Conservation (phyloP, 2,888 invertebrate genomes). For the Eristalinus aeneus region DNA sequence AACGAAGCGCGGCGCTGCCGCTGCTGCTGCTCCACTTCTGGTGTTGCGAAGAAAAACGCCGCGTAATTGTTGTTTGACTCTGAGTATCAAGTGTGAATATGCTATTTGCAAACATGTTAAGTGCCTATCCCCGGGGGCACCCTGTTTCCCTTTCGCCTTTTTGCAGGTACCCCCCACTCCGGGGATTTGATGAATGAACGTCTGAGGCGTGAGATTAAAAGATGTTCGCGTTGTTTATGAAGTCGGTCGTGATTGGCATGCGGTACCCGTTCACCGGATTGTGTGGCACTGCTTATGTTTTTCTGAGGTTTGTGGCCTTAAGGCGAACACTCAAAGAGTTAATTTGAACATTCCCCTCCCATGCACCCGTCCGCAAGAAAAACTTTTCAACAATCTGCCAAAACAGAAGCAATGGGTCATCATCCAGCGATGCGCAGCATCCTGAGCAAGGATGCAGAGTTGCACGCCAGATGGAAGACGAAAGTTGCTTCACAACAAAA, state of each 20-base stretch:
- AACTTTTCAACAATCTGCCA: conserved; percentile 5
- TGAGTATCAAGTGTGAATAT: conserved; percentile 59
- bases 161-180: neutral
- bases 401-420: conserved; percentile 18
- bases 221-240: conserved; percentile 18
- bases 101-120: conserved; percentile 48
- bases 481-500: neutral
- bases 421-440: neutral
- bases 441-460: neutral
- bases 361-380: neutral
- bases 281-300: neutral
- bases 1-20: neutral
- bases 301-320: neutral
- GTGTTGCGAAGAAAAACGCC: conserved; percentile 1
- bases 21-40: neutral
- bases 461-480: neutral
- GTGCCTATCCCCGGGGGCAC: conserved; percentile 5
- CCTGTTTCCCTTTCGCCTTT: conserved; percentile 1
- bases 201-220: conserved; percentile 19
- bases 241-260: conserved; percentile 13
- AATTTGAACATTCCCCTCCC: neutral
- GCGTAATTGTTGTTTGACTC: conserved; percentile 57
- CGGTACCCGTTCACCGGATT: neutral
- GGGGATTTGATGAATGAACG: conserved; percentile 31
- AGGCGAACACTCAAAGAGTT: neutral